Percentiles rank a stretch among this genome's conserved stretches.
These are phyloP conservation scores for Chiridota heheva DNA, from an alignment of 35 echinoderm and acorn worm genomes.

Conservation along the genomic window DNA sequence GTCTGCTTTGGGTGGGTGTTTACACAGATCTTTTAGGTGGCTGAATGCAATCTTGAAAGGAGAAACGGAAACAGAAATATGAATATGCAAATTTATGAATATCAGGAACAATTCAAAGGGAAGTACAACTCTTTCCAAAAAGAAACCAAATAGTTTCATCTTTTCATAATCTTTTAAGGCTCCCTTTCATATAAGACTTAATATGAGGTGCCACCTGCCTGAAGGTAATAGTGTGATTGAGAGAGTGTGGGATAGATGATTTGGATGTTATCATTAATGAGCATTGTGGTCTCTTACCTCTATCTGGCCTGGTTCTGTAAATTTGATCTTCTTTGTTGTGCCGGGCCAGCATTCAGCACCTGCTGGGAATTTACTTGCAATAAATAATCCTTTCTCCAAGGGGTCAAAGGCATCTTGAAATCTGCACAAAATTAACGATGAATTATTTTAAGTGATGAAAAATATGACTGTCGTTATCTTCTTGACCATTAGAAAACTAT, in stretches of 20 bases:
- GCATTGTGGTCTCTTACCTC: slow-evolving; percentile 21
- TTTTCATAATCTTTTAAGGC: too few species aligned
- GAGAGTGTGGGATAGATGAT: too few species aligned
- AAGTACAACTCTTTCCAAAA: too few species aligned
- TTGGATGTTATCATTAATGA: too few species aligned
- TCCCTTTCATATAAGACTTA: too few species aligned
- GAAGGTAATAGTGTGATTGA: too few species aligned
- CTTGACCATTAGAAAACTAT: too few species aligned
- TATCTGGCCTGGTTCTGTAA: slow-evolving; percentile 48
- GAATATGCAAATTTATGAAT: too few species aligned
- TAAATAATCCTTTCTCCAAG: slow-evolving; percentile 44
- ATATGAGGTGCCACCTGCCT: too few species aligned
- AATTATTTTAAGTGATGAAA: not conserved
- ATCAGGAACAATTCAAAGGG: too few species aligned
- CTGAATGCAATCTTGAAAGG: slow-evolving; percentile 31
- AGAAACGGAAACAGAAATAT: slow-evolving; percentile 17
- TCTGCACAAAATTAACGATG: slow-evolving; percentile 1
- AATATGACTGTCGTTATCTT: too few species aligned
- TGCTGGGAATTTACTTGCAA: slow-evolving; percentile 25
- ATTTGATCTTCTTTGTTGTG: slow-evolving; percentile 40
- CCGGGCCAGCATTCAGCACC: slow-evolving; percentile 61
- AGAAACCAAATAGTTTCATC: too few species aligned
- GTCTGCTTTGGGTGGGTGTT: slow-evolving; percentile 53
- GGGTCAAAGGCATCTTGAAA: slow-evolving; percentile 56
- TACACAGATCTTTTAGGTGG: slow-evolving; percentile 45